phyloP scores from a whole-genome alignment of 2,113 vertebrate species.

The Callorhinus ursinus region DNA sequence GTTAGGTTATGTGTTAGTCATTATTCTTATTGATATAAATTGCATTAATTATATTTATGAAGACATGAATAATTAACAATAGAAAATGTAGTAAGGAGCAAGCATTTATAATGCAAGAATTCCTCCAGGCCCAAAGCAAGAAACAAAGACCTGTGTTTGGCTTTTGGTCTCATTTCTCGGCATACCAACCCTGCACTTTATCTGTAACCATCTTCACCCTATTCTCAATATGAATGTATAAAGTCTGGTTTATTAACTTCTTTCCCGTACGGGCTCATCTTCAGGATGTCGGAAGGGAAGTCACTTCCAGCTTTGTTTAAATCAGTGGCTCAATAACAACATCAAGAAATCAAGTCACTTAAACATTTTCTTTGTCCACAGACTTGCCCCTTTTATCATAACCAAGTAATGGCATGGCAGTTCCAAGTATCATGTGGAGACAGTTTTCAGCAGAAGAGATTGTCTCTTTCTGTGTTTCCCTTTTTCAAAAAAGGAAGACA shows the following conservation, averaged over 20 bases:
- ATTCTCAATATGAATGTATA: background rate
- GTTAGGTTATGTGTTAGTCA: background rate
- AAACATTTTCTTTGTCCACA: background rate
- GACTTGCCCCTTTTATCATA: background rate
- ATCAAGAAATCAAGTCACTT: background rate
- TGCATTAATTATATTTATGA: constrained; percentile 12
- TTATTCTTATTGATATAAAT: constrained; percentile 35
- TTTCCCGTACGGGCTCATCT: background rate
- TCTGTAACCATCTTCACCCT: background rate
- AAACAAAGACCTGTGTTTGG: background rate
- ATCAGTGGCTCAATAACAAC: background rate
- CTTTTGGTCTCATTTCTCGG: constrained; percentile 5
- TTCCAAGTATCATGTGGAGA: background rate
- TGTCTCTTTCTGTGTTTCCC: background rate
- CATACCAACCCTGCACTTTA: background rate
- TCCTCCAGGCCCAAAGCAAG: background rate
- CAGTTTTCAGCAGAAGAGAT: background rate
- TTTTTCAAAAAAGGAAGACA: background rate
- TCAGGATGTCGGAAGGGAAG: background rate
- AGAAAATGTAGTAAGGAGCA: background rate
- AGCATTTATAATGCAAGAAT: constrained; percentile 12
- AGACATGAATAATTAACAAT: constrained; percentile 57
- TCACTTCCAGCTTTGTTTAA: background rate
- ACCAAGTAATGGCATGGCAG: background rate
- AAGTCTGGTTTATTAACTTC: background rate